Conservation (phyloP, 2,888 invertebrate genomes). For the Cheilosia pagana region DNA sequence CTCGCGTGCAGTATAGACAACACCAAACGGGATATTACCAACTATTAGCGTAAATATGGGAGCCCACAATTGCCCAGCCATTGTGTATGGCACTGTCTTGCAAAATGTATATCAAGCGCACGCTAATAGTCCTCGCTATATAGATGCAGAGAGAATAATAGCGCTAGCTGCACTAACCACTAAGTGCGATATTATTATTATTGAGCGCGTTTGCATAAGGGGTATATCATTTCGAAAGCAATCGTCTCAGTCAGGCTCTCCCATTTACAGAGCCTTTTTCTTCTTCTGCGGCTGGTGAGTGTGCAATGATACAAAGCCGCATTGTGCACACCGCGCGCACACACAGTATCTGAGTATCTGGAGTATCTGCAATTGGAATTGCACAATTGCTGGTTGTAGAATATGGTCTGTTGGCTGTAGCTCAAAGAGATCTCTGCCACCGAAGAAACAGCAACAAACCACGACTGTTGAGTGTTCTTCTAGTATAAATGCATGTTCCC, state of each 20-base stretch:
- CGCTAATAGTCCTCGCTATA: slow-evolving; percentile 23
- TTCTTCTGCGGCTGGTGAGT: not conserved
- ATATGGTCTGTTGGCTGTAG: not conserved
- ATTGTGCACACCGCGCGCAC: not conserved
- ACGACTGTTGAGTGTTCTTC: too few species aligned
- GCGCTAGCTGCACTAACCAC: slow-evolving; percentile 28
- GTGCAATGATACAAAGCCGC: slow-evolving; percentile 19
- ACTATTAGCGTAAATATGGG: slow-evolving; percentile 67
- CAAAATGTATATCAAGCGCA: not conserved
- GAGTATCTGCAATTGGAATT: slow-evolving; percentile 45
- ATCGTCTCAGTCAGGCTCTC: slow-evolving; percentile 9
- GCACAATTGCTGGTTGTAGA: slow-evolving; percentile 32
- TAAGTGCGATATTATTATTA: slow-evolving; percentile 68
- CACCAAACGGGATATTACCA: slow-evolving; percentile 52
- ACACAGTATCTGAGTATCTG: slow-evolving; percentile 9
- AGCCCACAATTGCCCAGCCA: slow-evolving; percentile 19
- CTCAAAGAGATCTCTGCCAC: not conserved
- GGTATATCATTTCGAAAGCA: slow-evolving; percentile 41
- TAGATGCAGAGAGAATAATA: slow-evolving; percentile 45
- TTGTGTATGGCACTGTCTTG: not conserved
- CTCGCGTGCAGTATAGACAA: not conserved
- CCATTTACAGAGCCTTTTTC: slow-evolving; percentile 8
- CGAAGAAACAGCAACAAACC: slow-evolving; percentile 10
- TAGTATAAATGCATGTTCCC: too few species aligned
- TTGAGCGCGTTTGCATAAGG: slow-evolving; percentile 58